phyloP scores from a whole-genome alignment of 2,797 vertebrate genomes.

The Avahi laniger region DNA sequence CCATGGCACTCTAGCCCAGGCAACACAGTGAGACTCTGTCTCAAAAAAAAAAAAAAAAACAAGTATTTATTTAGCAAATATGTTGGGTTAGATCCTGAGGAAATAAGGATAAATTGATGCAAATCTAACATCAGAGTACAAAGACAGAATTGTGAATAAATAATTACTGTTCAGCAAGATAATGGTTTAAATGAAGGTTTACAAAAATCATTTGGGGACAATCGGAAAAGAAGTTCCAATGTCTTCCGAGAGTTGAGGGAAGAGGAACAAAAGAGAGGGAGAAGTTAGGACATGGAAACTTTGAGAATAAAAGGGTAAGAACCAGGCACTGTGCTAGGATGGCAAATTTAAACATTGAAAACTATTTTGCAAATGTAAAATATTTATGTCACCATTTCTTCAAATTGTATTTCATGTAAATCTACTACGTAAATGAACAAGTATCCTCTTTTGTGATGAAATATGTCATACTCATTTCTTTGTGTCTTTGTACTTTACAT shows the following conservation, averaged over 20 bases:
- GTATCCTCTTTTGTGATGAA: background rate
- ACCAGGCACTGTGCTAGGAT: background rate
- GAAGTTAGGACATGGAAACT: background rate
- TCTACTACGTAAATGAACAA: background rate
- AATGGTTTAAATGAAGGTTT: background rate
- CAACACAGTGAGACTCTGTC: too few species aligned
- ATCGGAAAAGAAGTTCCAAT: background rate
- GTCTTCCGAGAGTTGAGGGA: background rate
- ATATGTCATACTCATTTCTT: background rate
- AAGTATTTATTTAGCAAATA: background rate
- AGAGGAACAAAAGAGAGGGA: background rate
- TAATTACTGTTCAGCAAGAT: background rate
- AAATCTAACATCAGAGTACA: background rate
- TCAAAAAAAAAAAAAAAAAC: too few species aligned
- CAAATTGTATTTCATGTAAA: background rate
- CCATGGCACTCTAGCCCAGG: too few species aligned
- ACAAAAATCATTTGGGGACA: background rate
- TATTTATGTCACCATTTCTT: background rate
- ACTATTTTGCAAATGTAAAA: background rate
- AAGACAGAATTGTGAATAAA: background rate
- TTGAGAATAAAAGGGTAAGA: background rate
- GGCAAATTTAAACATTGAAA: background rate
- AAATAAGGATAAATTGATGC: background rate
- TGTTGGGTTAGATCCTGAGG: background rate
- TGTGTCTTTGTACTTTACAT: background rate